These are phyloP conservation scores for Sebastes fasciatus DNA, from an alignment of 2,113 vertebrate genomes.

Conservation along the genomic window DNA sequence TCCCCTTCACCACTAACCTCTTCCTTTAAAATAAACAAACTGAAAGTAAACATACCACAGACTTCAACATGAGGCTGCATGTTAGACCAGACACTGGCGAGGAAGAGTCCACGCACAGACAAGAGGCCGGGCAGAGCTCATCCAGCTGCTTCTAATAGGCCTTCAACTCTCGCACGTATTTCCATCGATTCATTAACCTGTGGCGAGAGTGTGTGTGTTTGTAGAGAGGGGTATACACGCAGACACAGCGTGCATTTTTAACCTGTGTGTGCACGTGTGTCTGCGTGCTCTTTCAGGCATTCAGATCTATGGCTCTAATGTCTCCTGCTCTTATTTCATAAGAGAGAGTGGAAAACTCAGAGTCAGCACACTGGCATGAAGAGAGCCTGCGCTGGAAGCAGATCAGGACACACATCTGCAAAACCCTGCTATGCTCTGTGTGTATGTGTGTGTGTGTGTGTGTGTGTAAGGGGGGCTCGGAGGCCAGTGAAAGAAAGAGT, in stretches of 20 bases:
- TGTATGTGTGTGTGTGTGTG: slow-evolving; percentile 34
- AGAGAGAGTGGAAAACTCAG: slow-evolving; percentile 81
- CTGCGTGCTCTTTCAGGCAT: slow-evolving; percentile 48
- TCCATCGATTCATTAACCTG: slow-evolving; percentile 9
- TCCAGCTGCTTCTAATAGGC: slow-evolving; percentile 24
- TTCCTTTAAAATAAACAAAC: slow-evolving; percentile 51
- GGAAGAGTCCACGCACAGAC: slow-evolving; percentile 11
- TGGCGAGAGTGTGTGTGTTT: neutral
- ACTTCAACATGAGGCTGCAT: slow-evolving; percentile 38
- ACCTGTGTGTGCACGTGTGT: slow-evolving; percentile 22
- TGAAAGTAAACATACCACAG: slow-evolving; percentile 44
- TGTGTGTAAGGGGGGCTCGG: neutral
- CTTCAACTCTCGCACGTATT: slow-evolving; percentile 22
- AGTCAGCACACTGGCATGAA: slow-evolving; percentile 81
- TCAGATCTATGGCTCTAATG: slow-evolving; percentile 67
- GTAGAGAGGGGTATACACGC: neutral
- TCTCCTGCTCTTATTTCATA: slow-evolving; percentile 78
- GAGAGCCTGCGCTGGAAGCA: slow-evolving; percentile 72
- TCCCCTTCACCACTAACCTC: neutral
- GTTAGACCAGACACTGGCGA: slow-evolving; percentile 32
- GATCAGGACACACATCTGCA: slow-evolving; percentile 82
- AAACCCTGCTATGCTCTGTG: slow-evolving; percentile 37
- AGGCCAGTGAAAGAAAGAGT: neutral
- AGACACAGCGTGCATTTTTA: slow-evolving; percentile 22
- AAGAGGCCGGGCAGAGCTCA: neutral